Percentiles rank a stretch among this genome's conserved stretches.
These are phyloP conservation scores for Lordiphosa fenestrarum DNA, from an alignment of 2,888 invertebrate genomes.

Conservation along the genomic window DNA sequence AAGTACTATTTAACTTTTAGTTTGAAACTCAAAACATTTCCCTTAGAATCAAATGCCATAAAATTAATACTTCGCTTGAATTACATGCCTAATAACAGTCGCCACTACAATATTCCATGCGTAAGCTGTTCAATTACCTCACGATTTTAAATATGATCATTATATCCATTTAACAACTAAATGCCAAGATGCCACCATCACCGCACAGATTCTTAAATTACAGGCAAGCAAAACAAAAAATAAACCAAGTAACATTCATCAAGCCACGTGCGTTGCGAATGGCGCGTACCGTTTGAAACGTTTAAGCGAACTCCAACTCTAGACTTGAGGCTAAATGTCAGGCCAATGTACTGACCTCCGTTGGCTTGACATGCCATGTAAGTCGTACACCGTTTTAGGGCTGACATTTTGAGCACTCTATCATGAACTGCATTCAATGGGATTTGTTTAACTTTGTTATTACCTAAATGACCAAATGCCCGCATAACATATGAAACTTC, in stretches of 20 bases:
- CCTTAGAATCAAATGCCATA: no score
- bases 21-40: no score
- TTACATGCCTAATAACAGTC: slow-evolving; percentile 18
- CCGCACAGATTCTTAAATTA: slow-evolving; percentile 45
- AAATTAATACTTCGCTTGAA: not conserved
- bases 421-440: slow-evolving; percentile 5
- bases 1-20: no score
- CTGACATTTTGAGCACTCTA: slow-evolving; percentile 50
- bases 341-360: slow-evolving; percentile 61
- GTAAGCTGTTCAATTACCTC: slow-evolving; percentile 54
- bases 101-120: slow-evolving; percentile 32
- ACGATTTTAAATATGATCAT: slow-evolving; percentile 61
- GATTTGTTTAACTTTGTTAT: slow-evolving; percentile 3
- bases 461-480: slow-evolving; percentile 19
- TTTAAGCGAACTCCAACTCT: slow-evolving; percentile 23
- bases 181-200: slow-evolving; percentile 42
- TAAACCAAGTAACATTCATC: slow-evolving; percentile 44
- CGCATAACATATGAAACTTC: slow-evolving; percentile 21
- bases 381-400: slow-evolving; percentile 61
- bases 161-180: slow-evolving; percentile 48
- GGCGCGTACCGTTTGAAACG: slow-evolving; percentile 46
- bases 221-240: slow-evolving; percentile 23
- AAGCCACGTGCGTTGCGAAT: slow-evolving; percentile 67
- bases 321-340: slow-evolving; percentile 61
- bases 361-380: slow-evolving; percentile 51